Conservation (phyloP, 2,888 invertebrate species). For the Rugalucina vietnamica region DNA sequence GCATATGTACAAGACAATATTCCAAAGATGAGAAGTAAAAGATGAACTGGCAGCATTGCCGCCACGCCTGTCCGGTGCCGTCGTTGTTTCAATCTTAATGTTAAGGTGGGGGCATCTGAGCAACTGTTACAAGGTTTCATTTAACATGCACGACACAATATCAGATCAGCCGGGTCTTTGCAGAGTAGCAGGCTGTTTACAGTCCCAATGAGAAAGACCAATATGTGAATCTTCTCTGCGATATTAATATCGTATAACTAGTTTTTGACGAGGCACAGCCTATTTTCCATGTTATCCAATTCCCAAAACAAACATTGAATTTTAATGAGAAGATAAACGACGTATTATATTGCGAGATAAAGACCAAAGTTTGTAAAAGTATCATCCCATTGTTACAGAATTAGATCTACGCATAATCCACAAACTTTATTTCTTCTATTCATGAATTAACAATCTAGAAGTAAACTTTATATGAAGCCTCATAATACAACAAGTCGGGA, state of each 20-base stretch:
- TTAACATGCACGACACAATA: too few species aligned
- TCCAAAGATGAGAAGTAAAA: not conserved
- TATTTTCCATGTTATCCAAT: not conserved
- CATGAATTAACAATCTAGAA: too few species aligned
- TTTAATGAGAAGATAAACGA: not conserved
- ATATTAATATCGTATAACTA: not conserved
- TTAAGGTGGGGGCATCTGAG: not conserved
- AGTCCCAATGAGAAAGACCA: not conserved
- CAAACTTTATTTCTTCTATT: too few species aligned
- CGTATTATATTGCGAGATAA: too few species aligned
- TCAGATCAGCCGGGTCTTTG: not conserved
- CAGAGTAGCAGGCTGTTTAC: not conserved
- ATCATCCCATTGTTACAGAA: not conserved
- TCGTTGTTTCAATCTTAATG: not conserved
- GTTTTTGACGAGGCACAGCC: not conserved
- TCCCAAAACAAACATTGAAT: not conserved
- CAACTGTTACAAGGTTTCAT: not conserved
- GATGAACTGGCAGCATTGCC: too few species aligned
- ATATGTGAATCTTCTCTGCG: not conserved
- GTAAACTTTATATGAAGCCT: too few species aligned
- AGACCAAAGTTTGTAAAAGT: not conserved
- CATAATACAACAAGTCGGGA: too few species aligned
- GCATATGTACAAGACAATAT: not conserved
- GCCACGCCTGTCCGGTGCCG: not conserved
- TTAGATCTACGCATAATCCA: too few species aligned